Evolutionary conservation across 2,888 invertebrate species (phyloP).

Genomic region (Ceramica pisi): DNA sequence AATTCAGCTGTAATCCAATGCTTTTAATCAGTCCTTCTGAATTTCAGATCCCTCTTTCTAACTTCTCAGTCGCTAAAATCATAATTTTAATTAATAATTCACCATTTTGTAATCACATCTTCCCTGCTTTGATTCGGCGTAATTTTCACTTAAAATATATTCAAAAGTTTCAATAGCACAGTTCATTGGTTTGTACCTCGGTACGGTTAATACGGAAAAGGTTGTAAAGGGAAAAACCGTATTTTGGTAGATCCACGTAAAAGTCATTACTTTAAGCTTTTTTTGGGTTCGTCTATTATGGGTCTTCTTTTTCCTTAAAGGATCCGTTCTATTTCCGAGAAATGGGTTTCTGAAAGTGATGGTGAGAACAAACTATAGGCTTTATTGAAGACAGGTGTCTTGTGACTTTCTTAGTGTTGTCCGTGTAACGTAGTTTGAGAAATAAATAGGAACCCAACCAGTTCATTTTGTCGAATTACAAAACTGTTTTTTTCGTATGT

Average conservation of each 20-base stretch:
- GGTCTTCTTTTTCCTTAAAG: constrained; percentile 35
- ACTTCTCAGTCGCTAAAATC: background rate
- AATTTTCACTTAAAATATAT: background rate
- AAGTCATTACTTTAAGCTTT: constrained; percentile 62
- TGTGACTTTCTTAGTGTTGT: background rate
- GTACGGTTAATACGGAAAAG: constrained; percentile 26
- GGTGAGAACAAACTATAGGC: constrained; percentile 19
- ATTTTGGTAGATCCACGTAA: constrained; percentile 47
- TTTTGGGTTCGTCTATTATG: constrained; percentile 50
- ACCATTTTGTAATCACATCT: constrained; percentile 9
- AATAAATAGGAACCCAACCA: background rate
- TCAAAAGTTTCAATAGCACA: constrained; percentile 4
- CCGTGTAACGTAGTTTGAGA: background rate
- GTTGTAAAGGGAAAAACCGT: constrained; percentile 32
- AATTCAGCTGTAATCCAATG: background rate
- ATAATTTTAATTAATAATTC: constrained; percentile 18
- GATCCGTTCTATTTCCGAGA: constrained; percentile 36
- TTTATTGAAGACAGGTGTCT: constrained; percentile 42
- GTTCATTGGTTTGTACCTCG: constrained; percentile 22
- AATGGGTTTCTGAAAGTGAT: constrained; percentile 37
- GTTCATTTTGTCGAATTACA: background rate
- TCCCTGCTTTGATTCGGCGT: background rate
- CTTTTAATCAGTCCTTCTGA: constrained; percentile 14
- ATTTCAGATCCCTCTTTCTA: background rate
- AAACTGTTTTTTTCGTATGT: background rate